Evolutionary conservation across 2,888 invertebrate genomes (phyloP), one percentile per base, ranked within the genome.

Genomic region (Ypsolopha sequella): DNA sequence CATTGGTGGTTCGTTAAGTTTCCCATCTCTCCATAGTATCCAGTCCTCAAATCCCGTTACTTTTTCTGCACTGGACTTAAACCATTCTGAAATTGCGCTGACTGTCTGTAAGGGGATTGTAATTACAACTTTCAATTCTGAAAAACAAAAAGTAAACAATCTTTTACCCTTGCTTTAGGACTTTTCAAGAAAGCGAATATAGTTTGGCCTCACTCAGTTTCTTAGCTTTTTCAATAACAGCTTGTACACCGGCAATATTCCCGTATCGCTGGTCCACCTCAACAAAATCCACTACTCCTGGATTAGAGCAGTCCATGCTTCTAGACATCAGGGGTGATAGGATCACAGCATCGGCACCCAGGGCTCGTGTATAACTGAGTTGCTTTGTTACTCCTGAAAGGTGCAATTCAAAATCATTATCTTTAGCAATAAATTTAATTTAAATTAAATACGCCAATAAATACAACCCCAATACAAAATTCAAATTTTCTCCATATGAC

Each of bases 81-180:
- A 96, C 95, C 95, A 95, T 33, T 89, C 88, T 52, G 95, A 94
- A 50, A 89, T 70, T 54, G 89, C 75, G 56, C 93, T 93, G 8
- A 91, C 86, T 50, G 91, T 91, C 65, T 78, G 72, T 6, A 85
- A 56, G 3, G 74, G 68, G 49, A 88, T 56, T 2, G 77, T 77
- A 24, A 80, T 53, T 7, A 88, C 61, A 10, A 84, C 60, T 65
- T 85, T 86, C 13, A 87, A 58, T 38, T 88, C 89, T 67, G 93
- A 11, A 9, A 38, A 48, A n/a, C 10, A 33, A 13, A 48, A 38
- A 9, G 10, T 46, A 46, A 11, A n/a, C 34, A 45, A 45, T 45
- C 33, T 45, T 24, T 45, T 33, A 34, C 45, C 24, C 7, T 45
- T 24, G 43, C 43, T 24, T 13, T 14, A 43, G 91, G 78, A 0